A percentile compares a stretch with the other conserved stretches of the same genome.
phyloP scores from a whole-genome alignment of 30 jellyfish, hydroid and myxozoan species.

The Aurelia aurita complex sp. Pacific region DNA sequence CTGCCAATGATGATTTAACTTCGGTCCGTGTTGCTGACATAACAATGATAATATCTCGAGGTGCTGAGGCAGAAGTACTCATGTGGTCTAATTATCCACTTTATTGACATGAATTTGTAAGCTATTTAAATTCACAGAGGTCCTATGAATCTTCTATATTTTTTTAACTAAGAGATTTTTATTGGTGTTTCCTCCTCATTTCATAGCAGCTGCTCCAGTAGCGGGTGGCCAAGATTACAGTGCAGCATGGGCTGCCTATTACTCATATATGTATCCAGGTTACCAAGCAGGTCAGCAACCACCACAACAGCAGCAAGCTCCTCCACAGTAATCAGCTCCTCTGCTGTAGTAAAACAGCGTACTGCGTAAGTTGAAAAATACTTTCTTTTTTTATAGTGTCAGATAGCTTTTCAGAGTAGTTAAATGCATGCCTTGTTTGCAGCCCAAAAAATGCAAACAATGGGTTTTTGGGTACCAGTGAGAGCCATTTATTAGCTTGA shows the following conservation, averaged over 20 bases:
- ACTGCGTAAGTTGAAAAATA: not conserved
- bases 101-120: not conserved
- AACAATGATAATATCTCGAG: conserved; percentile 18
- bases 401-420: too few relatives aligned
- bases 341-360: not conserved
- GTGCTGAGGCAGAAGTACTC: conserved; percentile 38
- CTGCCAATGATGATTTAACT: conserved; percentile 52
- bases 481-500: too few relatives aligned
- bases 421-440: too few relatives aligned
- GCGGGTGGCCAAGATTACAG: conserved; percentile 88
- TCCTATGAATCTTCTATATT: too few relatives aligned
- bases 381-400: not conserved
- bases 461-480: too few relatives aligned
- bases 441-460: too few relatives aligned
- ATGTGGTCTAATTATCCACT: not conserved
- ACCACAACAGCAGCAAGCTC: conserved; percentile 62
- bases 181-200: too few relatives aligned
- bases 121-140: not conserved
- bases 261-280: conserved; percentile 81
- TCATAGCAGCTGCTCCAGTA: conserved; percentile 57
- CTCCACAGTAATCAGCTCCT: conserved; percentile 47
- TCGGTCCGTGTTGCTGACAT: conserved; percentile 54
- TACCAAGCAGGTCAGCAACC: conserved; percentile 50
- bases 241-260: conserved; percentile 95
- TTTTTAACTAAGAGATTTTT: too few relatives aligned